A percentile compares a stretch with the other conserved stretches of the same genome.
Conservation (phyloP, 1,140 invertebrate genomes). For the Stegodyphus dumicola region DNA sequence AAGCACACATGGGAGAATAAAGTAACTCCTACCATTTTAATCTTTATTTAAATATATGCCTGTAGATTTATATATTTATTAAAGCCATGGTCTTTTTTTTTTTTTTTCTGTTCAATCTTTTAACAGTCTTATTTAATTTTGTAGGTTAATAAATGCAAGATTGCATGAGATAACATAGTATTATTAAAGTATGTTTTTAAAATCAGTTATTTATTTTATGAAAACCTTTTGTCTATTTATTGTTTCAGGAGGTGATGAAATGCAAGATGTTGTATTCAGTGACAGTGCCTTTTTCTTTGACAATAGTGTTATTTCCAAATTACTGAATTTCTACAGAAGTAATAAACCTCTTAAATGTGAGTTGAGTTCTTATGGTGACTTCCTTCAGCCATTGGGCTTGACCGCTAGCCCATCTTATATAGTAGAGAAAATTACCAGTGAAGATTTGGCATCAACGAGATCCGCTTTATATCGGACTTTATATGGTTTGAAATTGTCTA, state of each 20-base stretch:
- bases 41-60: too few species aligned
- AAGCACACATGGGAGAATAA: too few species aligned
- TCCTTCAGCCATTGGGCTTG: conserved; percentile 69
- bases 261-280: conserved; percentile 67
- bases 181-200: too few species aligned
- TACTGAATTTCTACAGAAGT: conserved; percentile 66
- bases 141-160: too few species aligned
- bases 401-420: conserved; percentile 66
- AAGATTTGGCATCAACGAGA: conserved; percentile 64
- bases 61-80: too few species aligned
- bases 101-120: too few species aligned
- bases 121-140: too few species aligned
- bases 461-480: conserved; percentile 66
- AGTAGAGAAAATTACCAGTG: conserved; percentile 65
- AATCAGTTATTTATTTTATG: neutral
- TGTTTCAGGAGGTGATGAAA: conserved; percentile 18
- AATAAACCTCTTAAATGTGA: conserved; percentile 67
- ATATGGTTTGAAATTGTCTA: conserved; percentile 64
- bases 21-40: too few species aligned
- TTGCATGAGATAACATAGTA: neutral
- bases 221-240: conserved; percentile 3
- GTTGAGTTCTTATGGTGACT: conserved; percentile 72
- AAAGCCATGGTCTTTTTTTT: too few species aligned
- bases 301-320: conserved; percentile 66
- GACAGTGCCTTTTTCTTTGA: conserved; percentile 71